Evolutionary conservation across 2,797 vertebrate genomes (phyloP), one percentile per base, ranked within the genome.

Genomic region (Lophius americanus): DNA sequence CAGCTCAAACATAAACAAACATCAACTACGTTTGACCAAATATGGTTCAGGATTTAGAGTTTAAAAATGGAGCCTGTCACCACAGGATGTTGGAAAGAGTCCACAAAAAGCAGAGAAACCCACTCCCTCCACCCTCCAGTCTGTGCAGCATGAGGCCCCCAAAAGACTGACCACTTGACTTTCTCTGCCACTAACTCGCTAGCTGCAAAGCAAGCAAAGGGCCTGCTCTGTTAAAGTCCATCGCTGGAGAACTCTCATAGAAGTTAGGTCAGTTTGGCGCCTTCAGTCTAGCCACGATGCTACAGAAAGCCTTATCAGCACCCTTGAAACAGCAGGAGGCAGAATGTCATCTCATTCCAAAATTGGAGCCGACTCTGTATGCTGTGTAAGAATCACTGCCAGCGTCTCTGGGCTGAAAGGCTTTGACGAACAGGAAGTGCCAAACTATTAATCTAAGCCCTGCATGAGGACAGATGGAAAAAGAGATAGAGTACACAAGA

Each of bases 381-480:
- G 48, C 70, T 56, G 76, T 14, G 70, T 48, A 64, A 75, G 78
- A 86, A 79, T 71, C 74, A 49, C 81, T 76, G 80, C 86, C 85
- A 86, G 84, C 68, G 76, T 63, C 38, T 0, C 38, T 71, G 79
- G 5, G 91, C 88, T 92, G 75, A 64, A 84, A 89, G 88, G 84
- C 86, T 87, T 67, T 56, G 67, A 84, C 33, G 51, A 78, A 70
- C 82, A 85, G 87, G 77, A 84, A 80, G 87, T 3, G 85, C 87
- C 86, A 90, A 82, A 85, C 77, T 86, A 81, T 90, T 91, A 88
- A 91, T 93, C 88, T 73, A 49, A 67, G 84, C 79, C 78, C 75
- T 7, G 64, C 78, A 52, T 74, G 89, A 86, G 86, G 83, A 83
- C 88, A 91, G 91, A 94, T 92, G 91, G 85, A 91, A 89, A 86